Evolutionary conservation across 2,113 vertebrate genomes (phyloP).

Genomic region (Calyptommatus sinebrachiatus): DNA sequence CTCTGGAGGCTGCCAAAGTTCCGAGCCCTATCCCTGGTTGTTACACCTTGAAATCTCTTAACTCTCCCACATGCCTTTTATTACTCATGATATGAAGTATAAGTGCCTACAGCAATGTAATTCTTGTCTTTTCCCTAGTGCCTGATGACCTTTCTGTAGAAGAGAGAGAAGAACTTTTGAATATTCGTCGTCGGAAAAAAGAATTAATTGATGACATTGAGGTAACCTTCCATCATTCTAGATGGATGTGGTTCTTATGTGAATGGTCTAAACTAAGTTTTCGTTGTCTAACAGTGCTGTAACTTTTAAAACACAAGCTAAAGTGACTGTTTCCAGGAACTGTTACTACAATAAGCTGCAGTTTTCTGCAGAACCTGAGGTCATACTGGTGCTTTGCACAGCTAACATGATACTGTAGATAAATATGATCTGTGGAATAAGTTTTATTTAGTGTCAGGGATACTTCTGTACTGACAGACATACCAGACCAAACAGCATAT

Average conservation of each 20-base stretch:
- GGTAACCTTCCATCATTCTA: slow-evolving; percentile 71
- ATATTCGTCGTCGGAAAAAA: slow-evolving; percentile 93
- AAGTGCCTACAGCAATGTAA: background rate
- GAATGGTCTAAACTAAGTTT: slow-evolving; percentile 12
- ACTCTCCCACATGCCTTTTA: no score
- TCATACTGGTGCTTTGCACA: background rate
- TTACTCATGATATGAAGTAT: background rate
- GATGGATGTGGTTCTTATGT: slow-evolving; percentile 11
- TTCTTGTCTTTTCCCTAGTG: slow-evolving; percentile 65
- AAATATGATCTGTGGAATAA: background rate
- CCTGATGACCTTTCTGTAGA: slow-evolving; percentile 94
- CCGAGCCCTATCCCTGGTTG: no score
- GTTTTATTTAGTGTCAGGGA: background rate
- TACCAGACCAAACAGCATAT: no score
- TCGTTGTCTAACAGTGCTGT: background rate
- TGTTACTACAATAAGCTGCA: background rate
- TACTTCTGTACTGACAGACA: no score
- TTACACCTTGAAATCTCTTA: no score
- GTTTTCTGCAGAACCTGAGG: background rate
- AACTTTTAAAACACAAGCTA: background rate
- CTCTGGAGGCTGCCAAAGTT: no score
- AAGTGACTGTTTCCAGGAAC: slow-evolving; percentile 17
- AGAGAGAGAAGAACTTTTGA: slow-evolving; percentile 91
- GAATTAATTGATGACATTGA: slow-evolving; percentile 97
- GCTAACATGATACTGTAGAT: background rate